Base-by-base conservation (phyloP, 2,888 invertebrate species). In the Brachypterus glaber region DNA sequence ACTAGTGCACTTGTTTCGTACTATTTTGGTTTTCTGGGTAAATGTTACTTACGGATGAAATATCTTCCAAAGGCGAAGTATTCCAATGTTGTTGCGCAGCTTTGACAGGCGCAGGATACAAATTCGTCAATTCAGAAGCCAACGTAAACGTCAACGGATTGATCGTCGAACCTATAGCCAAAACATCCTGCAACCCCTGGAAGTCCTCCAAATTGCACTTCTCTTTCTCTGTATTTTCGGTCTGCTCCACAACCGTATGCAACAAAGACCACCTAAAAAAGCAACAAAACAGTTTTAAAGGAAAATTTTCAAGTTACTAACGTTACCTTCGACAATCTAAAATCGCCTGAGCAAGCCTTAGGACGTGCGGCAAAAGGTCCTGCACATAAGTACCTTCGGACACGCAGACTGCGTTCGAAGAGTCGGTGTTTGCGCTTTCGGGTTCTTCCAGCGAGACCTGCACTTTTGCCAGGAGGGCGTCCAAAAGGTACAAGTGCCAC, bases 391-490 rank as follows among this genome's bases (percentile, higher is more conserved):
- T 57, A 13, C 53, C 52, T 25, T 71, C 72, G 0, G 54, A 45
- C 13, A 54, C 51, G 1, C 60, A 50, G 8, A 57, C 48, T 0
- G 59, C 46, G n/a, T 48, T 45, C 3, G 55, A 49, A 3, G 48
- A 58, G 39, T 67, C 65, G 14, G 70, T 67, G 1, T 63, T 59
- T 14, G 21, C 5, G 5, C 50, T 52, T 35, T 63, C 62, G 0
- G 56, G 49, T 44, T 73, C 71, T 48, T 74, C 72, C 14, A 80
- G 63, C 13, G 70, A 70, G 27, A 79, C 74, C 53, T 83, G 81
- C 26, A 87, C 71, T 56, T 86, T 79, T 9, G 83, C 82, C 21
- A 88, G 66, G 1, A 87, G 77, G 1, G 82, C 74, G 57, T 87
- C 86, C 51, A 88, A 71, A 9, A 86, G 72, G 50, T 82, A 77